Conservation (phyloP, 2,797 vertebrate species). For the Chelonia mydas region DNA sequence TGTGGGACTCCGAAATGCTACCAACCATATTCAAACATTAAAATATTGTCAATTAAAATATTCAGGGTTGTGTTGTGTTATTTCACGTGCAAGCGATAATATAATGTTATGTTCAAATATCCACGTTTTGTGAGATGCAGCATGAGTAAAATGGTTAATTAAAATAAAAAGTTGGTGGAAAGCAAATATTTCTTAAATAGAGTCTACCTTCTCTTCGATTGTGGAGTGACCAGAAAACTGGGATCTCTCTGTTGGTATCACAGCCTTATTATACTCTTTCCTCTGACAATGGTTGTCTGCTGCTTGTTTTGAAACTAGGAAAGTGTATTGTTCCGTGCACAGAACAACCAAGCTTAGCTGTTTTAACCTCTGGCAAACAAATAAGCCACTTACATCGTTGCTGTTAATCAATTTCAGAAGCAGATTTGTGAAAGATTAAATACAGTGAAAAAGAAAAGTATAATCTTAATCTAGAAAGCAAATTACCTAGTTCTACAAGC, state of each 20-base stretch:
- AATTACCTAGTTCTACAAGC: constrained; percentile 65
- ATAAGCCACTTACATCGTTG: constrained; percentile 8
- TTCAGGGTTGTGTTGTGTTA: background rate
- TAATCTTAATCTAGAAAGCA: constrained; percentile 55
- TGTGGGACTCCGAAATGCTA: background rate
- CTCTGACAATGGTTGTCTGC: constrained; percentile 32
- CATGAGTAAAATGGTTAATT: constrained; percentile 4
- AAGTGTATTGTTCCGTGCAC: background rate
- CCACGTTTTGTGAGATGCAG: background rate
- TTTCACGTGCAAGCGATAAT: constrained; percentile 7
- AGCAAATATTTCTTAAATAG: constrained; percentile 18
- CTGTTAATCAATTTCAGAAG: constrained; percentile 66
- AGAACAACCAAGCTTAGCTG: constrained; percentile 52
- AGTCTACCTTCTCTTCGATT: background rate
- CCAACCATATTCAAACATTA: background rate
- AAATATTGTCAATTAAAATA: background rate
- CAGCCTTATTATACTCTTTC: background rate
- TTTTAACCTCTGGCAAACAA: constrained; percentile 49
- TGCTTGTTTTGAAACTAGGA: constrained; percentile 55
- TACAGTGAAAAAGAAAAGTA: constrained; percentile 49
- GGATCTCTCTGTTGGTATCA: background rate
- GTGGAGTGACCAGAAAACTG: background rate
- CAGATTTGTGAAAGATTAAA: constrained; percentile 66
- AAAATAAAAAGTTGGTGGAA: constrained; percentile 14
- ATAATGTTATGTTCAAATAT: background rate